Conservation (phyloP, 1,140 invertebrate genomes). For the Globodera ellingtonae region DNA sequence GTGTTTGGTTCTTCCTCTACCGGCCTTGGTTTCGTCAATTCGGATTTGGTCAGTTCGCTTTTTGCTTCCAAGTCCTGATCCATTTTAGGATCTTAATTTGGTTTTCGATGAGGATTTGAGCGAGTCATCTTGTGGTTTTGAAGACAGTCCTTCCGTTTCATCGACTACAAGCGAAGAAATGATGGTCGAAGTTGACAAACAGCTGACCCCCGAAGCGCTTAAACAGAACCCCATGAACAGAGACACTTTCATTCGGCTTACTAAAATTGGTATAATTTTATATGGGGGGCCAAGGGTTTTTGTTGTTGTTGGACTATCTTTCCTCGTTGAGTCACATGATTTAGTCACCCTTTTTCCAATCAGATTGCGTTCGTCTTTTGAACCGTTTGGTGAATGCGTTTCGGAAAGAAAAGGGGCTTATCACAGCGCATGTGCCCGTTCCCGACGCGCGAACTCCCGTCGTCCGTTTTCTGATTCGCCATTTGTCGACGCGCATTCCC, state of each 20-base stretch:
- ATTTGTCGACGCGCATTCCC: background rate
- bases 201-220: background rate
- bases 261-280: slow-evolving; percentile 16
- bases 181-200: slow-evolving; percentile 5
- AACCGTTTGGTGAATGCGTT: slow-evolving; percentile 34
- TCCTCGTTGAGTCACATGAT: background rate
- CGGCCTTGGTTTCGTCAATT: slow-evolving; percentile 43
- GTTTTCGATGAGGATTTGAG: slow-evolving; percentile 24
- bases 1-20: slow-evolving; percentile 43
- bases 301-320: background rate
- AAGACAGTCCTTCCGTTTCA: background rate
- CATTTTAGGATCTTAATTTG: slow-evolving; percentile 27
- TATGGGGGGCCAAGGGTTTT: background rate
- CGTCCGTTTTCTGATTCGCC: slow-evolving; percentile 30
- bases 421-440: slow-evolving; percentile 31
- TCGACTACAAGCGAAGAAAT: background rate
- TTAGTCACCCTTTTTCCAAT: background rate
- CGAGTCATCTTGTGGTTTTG: background rate
- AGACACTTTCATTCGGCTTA: background rate
- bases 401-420: slow-evolving; percentile 31
- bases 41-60: slow-evolving; percentile 37
- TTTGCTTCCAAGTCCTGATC: background rate
- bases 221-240: slow-evolving; percentile 11
- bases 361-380: slow-evolving; percentile 41
- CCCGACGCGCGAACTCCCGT: slow-evolving; percentile 42